Evolutionary conservation across 2,113 vertebrate genomes (phyloP).

Genomic region (Illadopsis cleaveri): DNA sequence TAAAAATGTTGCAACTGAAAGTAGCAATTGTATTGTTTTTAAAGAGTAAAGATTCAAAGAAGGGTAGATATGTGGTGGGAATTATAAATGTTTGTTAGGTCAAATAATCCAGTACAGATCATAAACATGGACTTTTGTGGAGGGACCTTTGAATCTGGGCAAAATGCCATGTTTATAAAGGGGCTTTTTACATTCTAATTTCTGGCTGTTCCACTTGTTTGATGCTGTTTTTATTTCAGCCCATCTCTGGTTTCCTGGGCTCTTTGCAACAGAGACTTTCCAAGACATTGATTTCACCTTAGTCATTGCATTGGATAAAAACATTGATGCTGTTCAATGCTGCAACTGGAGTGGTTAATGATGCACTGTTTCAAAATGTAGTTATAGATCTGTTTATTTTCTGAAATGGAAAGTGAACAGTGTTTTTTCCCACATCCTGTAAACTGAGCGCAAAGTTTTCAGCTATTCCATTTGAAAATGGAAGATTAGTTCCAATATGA

Average conservation of each 20-base stretch:
- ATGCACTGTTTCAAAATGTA: neutral
- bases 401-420: neutral
- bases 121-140: slow-evolving; percentile 22
- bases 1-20: neutral
- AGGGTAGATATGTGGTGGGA: neutral
- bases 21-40: neutral
- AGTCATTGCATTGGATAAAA: neutral
- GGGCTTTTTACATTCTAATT: neutral
- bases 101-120: slow-evolving; percentile 8
- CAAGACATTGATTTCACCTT: neutral
- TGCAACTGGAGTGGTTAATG: neutral
- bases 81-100: slow-evolving; percentile 23
- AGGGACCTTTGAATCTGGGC: slow-evolving; percentile 46
- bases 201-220: neutral
- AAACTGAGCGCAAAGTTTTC: neutral
- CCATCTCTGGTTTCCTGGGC: neutral
- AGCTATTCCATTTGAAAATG: neutral
- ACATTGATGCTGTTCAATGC: neutral
- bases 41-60: neutral
- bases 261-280: neutral
- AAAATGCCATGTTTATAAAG: slow-evolving; percentile 9
- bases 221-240: neutral
- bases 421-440: neutral
- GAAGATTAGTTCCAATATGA: neutral
- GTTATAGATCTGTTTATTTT: neutral